These are phyloP conservation scores for Phacellophora camtschatica DNA, from an alignment of 30 jellyfish, hydroid and myxozoan genomes.

Conservation along the genomic window DNA sequence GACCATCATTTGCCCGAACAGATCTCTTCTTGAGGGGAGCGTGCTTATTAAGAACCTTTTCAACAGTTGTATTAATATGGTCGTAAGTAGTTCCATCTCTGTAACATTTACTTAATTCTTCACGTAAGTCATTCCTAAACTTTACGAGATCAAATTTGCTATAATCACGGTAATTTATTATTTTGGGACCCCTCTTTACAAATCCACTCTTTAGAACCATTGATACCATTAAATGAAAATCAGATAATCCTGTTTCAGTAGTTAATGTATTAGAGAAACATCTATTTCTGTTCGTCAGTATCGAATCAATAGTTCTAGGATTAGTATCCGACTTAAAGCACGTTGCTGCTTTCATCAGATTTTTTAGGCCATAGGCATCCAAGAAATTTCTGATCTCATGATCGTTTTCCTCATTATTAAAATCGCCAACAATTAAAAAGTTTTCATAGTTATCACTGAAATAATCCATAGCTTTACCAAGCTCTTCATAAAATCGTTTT, in stretches of 20 bases:
- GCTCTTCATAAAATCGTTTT: background rate
- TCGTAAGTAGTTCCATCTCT: background rate
- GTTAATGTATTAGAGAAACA: slow-evolving; percentile 4
- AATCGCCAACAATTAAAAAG: slow-evolving; percentile 5
- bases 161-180: background rate
- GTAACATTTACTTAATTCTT: background rate
- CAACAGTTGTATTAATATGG: background rate
- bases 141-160: background rate
- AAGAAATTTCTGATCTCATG: slow-evolving; percentile 19
- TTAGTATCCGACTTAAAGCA: slow-evolving; percentile 2
- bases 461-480: slow-evolving; percentile 12
- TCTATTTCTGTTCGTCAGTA: background rate
- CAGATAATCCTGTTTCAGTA: slow-evolving; percentile 13
- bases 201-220: slow-evolving; percentile 5
- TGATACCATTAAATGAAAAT: slow-evolving; percentile 4
- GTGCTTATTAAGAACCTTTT: background rate
- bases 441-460: background rate
- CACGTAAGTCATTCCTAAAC: background rate
- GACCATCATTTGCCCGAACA: background rate
- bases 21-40: background rate
- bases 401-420: slow-evolving; percentile 1
- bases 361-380: slow-evolving; percentile 30
- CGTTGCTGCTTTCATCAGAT: slow-evolving; percentile 4
- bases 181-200: slow-evolving; percentile 22
- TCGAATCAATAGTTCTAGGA: slow-evolving; percentile 1